Conservation (phyloP, 2,888 invertebrate genomes). For the Tetramorium bicarinatum region DNA sequence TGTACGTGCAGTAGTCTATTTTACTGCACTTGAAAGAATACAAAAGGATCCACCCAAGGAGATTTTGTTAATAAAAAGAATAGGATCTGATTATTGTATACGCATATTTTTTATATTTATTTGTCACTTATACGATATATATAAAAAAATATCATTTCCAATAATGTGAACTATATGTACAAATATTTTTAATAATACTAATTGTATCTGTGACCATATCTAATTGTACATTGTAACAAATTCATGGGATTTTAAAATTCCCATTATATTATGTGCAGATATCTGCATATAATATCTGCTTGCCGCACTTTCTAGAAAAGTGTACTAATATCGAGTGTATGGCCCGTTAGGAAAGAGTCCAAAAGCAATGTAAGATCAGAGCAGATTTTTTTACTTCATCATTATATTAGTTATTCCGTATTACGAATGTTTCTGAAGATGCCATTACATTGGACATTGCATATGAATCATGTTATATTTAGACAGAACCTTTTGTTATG, state of each 20-base stretch:
- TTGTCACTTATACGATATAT: conserved; percentile 24
- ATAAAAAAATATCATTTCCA: conserved; percentile 15
- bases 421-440: conserved; percentile 25
- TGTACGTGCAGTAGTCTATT: conserved; percentile 29
- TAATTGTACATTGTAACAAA: conserved; percentile 42
- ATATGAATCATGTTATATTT: conserved; percentile 40
- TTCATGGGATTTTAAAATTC: conserved; percentile 4
- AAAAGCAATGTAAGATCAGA: conserved; percentile 52
- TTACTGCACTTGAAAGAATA: conserved; percentile 32
- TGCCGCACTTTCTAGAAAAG: conserved; percentile 34
- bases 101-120: conserved; percentile 50
- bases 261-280: neutral
- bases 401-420: conserved; percentile 16
- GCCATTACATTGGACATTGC: conserved; percentile 10
- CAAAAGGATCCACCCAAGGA: conserved; percentile 3
- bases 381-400: conserved; percentile 9
- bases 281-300: conserved; percentile 35
- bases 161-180: conserved; percentile 45
- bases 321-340: conserved; percentile 28
- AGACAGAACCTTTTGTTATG: conserved; percentile 74
- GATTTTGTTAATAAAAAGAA: conserved; percentile 24
- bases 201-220: conserved; percentile 36
- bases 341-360: conserved; percentile 25
- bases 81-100: conserved; percentile 40
- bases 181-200: conserved; percentile 53